Percentiles rank a stretch among this genome's conserved stretches.
Evolutionary conservation across 2,113 vertebrate genomes (phyloP).

Genomic region (Neodon shergylaensis): DNA sequence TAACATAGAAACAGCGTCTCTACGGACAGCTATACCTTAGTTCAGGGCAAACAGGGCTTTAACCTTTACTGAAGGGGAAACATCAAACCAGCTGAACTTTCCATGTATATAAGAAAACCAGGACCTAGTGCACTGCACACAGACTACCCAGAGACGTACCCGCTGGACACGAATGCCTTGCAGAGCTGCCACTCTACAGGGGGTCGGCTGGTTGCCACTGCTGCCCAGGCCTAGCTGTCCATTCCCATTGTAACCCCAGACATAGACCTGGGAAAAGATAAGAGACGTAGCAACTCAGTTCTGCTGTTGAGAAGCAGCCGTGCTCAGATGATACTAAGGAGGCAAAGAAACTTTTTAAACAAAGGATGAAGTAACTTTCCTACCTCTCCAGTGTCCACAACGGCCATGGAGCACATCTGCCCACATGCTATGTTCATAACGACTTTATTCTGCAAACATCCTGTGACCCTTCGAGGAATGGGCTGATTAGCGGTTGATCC

Average conservation of each 20-base stretch:
- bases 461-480: conserved; percentile 95
- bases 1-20: background rate
- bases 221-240: conserved; percentile 97
- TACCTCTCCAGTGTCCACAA: conserved; percentile 97
- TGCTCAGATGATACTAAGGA: background rate
- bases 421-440: conserved; percentile 96
- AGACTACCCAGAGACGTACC: conserved; percentile 83
- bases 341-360: background rate
- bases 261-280: conserved; percentile 88
- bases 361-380: conserved; percentile 38
- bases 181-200: conserved; percentile 94
- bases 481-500: conserved; percentile 98
- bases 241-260: conserved; percentile 99
- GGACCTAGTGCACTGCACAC: background rate
- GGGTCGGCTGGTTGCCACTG: conserved; percentile 96
- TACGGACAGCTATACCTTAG: conserved; percentile 24
- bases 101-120: background rate
- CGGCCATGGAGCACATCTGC: conserved; percentile 98
- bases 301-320: background rate
- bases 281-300: background rate
- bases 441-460: conserved; percentile 96
- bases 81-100: background rate
- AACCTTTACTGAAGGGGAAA: background rate
- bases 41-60: background rate
- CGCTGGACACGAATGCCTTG: conserved; percentile 93